These are phyloP conservation scores for Laterallus jamaicensis DNA, from an alignment of 2,113 vertebrate species.

Conservation along the genomic window DNA sequence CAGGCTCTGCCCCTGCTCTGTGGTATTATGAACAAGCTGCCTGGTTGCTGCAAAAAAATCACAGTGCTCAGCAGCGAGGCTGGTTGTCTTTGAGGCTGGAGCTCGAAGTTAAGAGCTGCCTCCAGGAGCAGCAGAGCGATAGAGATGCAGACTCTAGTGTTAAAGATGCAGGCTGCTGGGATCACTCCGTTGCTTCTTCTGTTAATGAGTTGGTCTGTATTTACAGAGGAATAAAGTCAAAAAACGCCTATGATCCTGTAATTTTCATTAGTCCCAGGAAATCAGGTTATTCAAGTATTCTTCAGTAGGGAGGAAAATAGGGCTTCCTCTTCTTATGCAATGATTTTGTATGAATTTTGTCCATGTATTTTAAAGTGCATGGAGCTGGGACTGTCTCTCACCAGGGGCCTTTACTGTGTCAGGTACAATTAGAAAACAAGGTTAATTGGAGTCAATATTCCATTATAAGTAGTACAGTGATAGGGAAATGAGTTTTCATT, in stretches of 20 bases:
- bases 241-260: neutral
- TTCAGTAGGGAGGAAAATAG: neutral
- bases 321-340: neutral
- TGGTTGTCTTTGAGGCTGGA: slow-evolving; percentile 34
- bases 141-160: neutral
- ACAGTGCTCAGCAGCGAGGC: neutral
- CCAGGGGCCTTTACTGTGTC: neutral
- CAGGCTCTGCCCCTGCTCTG: neutral
- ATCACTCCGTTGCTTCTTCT: neutral
- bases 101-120: slow-evolving; percentile 40
- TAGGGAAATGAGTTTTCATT: neutral
- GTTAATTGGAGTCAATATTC: neutral
- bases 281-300: neutral
- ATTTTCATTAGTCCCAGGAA: neutral
- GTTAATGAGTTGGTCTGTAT: neutral
- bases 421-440: neutral
- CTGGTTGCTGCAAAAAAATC: slow-evolving; percentile 2
- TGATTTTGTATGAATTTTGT: neutral
- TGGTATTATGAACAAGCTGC: slow-evolving; percentile 27
- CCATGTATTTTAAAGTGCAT: neutral
- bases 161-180: neutral
- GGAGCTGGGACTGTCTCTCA: neutral
- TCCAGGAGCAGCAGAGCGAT: slow-evolving; percentile 61
- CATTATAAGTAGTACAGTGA: neutral
- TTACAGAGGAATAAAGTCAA: neutral